These are phyloP conservation scores for Saxidomus purpurata DNA, from an alignment of 1,140 invertebrate genomes.

Conservation along the genomic window DNA sequence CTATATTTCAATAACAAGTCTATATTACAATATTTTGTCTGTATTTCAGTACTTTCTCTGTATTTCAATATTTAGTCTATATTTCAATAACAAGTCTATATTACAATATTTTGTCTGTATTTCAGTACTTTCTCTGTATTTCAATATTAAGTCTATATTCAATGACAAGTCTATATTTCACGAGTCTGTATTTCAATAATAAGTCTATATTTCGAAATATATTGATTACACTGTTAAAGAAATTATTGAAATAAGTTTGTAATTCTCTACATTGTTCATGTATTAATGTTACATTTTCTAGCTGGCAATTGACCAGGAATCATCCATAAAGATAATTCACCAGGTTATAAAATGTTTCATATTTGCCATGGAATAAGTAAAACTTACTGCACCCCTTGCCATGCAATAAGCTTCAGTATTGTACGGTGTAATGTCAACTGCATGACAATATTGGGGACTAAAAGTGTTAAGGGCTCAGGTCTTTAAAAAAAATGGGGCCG, in stretches of 20 bases:
- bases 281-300: slow-evolving; percentile 16
- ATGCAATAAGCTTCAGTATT: background rate
- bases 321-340: slow-evolving; percentile 35
- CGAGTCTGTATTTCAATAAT: too few species aligned
- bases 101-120: too few species aligned
- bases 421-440: background rate
- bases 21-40: too few species aligned
- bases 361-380: background rate
- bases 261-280: background rate
- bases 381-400: background rate
- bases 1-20: too few species aligned
- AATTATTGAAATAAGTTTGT: background rate
- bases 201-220: too few species aligned
- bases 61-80: too few species aligned
- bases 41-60: too few species aligned
- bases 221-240: too few species aligned
- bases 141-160: too few species aligned
- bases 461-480: background rate
- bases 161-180: too few species aligned
- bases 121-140: too few species aligned
- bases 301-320: slow-evolving; percentile 43
- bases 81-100: too few species aligned
- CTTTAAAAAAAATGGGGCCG: background rate
- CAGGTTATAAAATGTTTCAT: slow-evolving; percentile 26
- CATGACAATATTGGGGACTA: background rate